A percentile compares a stretch with the other conserved stretches of the same genome.
phyloP scores from a whole-genome alignment of 2,113 vertebrate species.

The Dinomys branickii region DNA sequence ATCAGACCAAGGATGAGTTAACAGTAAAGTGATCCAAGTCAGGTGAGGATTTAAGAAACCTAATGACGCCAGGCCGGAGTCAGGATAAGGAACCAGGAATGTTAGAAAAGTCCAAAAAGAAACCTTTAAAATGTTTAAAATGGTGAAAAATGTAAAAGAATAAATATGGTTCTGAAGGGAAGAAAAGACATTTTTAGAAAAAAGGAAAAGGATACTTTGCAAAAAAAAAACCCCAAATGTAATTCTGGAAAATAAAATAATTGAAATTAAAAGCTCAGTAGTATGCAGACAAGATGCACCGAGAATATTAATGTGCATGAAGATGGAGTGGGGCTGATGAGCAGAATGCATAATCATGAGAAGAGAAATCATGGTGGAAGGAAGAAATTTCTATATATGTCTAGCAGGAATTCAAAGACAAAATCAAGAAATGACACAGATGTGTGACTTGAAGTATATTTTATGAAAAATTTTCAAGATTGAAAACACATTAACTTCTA shows the following conservation, averaged over 20 bases:
- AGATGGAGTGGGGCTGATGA: neutral
- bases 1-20: neutral
- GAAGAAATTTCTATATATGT: neutral
- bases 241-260: conserved; percentile 25
- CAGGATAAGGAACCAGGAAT: neutral
- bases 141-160: neutral
- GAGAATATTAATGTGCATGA: neutral
- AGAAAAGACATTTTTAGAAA: neutral
- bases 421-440: neutral
- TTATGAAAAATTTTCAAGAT: neutral
- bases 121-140: neutral
- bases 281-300: neutral
- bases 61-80: neutral
- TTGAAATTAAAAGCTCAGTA: neutral
- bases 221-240: neutral
- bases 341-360: neutral
- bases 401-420: neutral
- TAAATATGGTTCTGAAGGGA: neutral
- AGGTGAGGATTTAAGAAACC: neutral
- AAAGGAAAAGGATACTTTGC: neutral
- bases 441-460: neutral
- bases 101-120: neutral
- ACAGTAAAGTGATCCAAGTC: neutral
- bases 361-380: neutral
- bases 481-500: neutral